Conservation (phyloP, 2,888 invertebrate genomes). For the Tetrapedia diversipes region DNA sequence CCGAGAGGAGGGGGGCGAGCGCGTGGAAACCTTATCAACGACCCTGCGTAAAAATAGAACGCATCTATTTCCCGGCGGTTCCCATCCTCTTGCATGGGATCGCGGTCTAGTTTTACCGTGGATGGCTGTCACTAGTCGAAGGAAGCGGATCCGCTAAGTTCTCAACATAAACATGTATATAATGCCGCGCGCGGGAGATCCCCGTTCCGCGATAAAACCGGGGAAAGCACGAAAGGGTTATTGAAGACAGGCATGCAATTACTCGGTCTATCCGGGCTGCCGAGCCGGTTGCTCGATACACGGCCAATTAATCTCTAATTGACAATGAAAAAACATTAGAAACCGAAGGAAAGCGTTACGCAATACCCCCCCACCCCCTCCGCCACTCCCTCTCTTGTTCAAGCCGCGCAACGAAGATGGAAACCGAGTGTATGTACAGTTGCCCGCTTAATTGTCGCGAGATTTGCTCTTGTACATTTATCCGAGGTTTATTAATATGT, state of each 20-base stretch:
- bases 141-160: slow-evolving; percentile 67
- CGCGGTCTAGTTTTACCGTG: slow-evolving; percentile 44
- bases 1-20: not conserved
- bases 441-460: too few relatives aligned
- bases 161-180: slow-evolving; percentile 50
- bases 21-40: slow-evolving; percentile 36
- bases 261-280: slow-evolving; percentile 16
- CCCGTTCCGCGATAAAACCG: slow-evolving; percentile 37
- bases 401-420: too few relatives aligned
- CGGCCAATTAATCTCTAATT: slow-evolving; percentile 32
- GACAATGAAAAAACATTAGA: slow-evolving; percentile 30
- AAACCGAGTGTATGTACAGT: too few relatives aligned
- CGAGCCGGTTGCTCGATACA: slow-evolving; percentile 3
- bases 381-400: too few relatives aligned
- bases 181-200: too few relatives aligned
- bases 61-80: slow-evolving; percentile 40
- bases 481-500: too few relatives aligned
- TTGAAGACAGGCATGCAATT: slow-evolving; percentile 32
- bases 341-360: slow-evolving; percentile 16
- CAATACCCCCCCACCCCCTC: too few relatives aligned
- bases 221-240: slow-evolving; percentile 30
- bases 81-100: slow-evolving; percentile 54
- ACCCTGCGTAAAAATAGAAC: slow-evolving; percentile 38
- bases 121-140: slow-evolving; percentile 55
- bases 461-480: too few relatives aligned